Percentiles rank a stretch among this genome's conserved stretches.
phyloP scores from a whole-genome alignment of 64 coral and sea anemone genomes.

The Pachyseris speciosa region DNA sequence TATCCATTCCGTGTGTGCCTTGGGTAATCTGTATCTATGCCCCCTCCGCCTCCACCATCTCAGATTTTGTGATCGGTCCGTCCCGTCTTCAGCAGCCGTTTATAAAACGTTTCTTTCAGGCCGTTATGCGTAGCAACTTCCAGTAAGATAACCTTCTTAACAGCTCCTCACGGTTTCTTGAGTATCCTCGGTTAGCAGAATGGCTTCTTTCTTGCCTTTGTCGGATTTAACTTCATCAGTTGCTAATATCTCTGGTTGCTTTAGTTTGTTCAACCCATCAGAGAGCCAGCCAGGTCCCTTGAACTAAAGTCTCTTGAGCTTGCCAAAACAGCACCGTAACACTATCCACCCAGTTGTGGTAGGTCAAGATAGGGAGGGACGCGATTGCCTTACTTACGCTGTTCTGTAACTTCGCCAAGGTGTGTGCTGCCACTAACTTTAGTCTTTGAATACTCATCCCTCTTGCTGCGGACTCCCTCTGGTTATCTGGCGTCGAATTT shows the following conservation, averaged over 20 bases:
- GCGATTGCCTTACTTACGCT: constrained; percentile 31
- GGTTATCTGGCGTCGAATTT: constrained; percentile 22
- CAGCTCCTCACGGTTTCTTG: neutral
- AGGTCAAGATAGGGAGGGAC: neutral
- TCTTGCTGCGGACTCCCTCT: constrained; percentile 53
- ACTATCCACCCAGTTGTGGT: no score
- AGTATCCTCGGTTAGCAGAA: neutral
- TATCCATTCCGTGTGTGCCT: no score
- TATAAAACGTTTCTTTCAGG: no score
- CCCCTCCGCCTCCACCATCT: no score
- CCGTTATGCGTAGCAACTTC: no score
- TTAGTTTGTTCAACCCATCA: neutral
- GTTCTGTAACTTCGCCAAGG: constrained; percentile 36
- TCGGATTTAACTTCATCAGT: neutral
- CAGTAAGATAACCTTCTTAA: neutral
- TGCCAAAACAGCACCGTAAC: constrained; percentile 62
- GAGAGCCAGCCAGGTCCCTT: constrained; percentile 33
- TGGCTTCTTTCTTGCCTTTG: neutral
- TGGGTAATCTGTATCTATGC: no score
- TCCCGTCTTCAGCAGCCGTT: no score
- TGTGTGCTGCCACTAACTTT: constrained; percentile 63
- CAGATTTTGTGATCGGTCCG: no score
- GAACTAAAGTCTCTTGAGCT: constrained; percentile 6
- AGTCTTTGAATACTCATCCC: constrained; percentile 44
- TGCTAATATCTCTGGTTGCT: neutral